Percentiles rank a stretch among this genome's conserved stretches.
These are phyloP conservation scores for Blera fallax DNA, from an alignment of 2,888 invertebrate genomes.

Conservation along the genomic window DNA sequence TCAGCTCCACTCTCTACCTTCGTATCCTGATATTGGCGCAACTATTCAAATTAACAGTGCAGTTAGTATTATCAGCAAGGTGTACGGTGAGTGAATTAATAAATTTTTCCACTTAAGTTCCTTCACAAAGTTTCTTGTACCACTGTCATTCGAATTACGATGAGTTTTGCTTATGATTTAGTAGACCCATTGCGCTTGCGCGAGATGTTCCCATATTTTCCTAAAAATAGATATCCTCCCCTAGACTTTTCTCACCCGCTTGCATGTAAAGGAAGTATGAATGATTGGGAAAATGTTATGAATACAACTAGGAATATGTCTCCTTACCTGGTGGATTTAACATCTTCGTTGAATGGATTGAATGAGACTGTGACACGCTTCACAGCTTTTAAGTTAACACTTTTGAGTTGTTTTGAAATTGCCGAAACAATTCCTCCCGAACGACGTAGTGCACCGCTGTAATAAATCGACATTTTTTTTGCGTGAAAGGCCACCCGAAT, in stretches of 20 bases:
- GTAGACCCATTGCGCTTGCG: slow-evolving; percentile 57
- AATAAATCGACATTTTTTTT: slow-evolving; percentile 88
- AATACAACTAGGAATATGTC: not conserved
- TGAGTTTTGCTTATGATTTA: not conserved
- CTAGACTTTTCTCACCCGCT: not conserved
- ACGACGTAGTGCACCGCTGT: slow-evolving; percentile 86
- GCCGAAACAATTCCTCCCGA: slow-evolving; percentile 88
- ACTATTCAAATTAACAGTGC: slow-evolving; percentile 82
- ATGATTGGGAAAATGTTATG: slow-evolving; percentile 5
- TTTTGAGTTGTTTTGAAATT: slow-evolving; percentile 87
- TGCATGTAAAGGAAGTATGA: slow-evolving; percentile 8
- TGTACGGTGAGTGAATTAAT: slow-evolving; percentile 81
- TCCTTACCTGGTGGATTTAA: slow-evolving; percentile 84
- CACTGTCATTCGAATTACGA: too few species aligned
- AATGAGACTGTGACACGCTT: slow-evolving; percentile 90
- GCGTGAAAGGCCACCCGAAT: too few species aligned
- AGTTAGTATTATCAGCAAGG: slow-evolving; percentile 84
- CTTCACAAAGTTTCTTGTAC: slow-evolving; percentile 28
- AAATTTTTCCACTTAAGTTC: slow-evolving; percentile 12
- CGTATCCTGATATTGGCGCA: slow-evolving; percentile 82
- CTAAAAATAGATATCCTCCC: slow-evolving; percentile 26
- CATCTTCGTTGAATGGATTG: slow-evolving; percentile 91
- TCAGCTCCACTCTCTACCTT: slow-evolving; percentile 82
- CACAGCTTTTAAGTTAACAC: slow-evolving; percentile 89
- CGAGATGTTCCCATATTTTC: slow-evolving; percentile 32